Base-by-base conservation (phyloP, 1,140 invertebrate genomes). In the Drosophila chauvacae region DNA sequence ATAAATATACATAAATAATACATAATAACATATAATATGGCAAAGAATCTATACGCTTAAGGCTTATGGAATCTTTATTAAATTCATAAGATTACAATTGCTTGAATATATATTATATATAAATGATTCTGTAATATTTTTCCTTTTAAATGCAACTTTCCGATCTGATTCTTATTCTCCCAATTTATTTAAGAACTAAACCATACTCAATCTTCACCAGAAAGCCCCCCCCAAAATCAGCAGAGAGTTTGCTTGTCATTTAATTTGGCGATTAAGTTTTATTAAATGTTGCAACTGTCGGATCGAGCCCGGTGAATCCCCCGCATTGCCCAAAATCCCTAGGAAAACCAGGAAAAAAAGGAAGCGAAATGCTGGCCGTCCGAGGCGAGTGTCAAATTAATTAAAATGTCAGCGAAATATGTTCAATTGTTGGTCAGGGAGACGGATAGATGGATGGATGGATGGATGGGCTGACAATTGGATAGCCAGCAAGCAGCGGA, bases 361-460 rank as follows among this genome's bases (percentile, higher is more conserved):
- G 16, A 13, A 30, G 45, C 28, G 42, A 68, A 64, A 7, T 30
- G 14, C 20, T 33, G 9, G 18, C 6, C 60, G 65, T 86, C 65
- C 64, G 53, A 55, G 70, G 75, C 66, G 83, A 88, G 84, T 87
- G 82, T 83, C 77, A 88, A 91, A 91, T 91, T 91, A 91, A 91
- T 91, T 91, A 91, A 91, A 91, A 91, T 90, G 90, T 91, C 90
- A 91, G 81, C 86, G 77, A 91, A 91, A 91, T 91, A 85, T 91
- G 90, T 91, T 91, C 77, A 63, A 83, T 86, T 86, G 84, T 87
- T 82, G 83, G 85, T 60, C 50, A 77, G 75, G 65, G 56, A 77
- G 71, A 71, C 72, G 77, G 80, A 83, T 72, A 47, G 79, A 79
- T 79, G 78, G 77, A 70, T 81, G 79, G 44, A 48, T 30, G 37